phyloP scores from a whole-genome alignment of 1,140 invertebrate genomes.

The Brachionus rubens region DNA sequence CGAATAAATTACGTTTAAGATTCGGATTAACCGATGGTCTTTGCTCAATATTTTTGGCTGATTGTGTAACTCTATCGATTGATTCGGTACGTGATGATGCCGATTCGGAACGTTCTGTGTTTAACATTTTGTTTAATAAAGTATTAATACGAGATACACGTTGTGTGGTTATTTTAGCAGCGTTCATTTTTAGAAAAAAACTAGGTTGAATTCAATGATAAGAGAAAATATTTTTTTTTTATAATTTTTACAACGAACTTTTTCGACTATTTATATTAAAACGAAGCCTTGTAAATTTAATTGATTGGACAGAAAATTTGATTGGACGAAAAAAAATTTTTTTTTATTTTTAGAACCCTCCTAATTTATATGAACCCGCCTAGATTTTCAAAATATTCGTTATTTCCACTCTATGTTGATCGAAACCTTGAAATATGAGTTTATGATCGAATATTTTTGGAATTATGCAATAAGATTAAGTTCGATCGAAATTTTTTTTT shows the following conservation, averaged over 20 bases:
- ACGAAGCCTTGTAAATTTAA: too few relatives aligned
- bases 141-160: conserved; percentile 14
- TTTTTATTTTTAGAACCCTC: too few relatives aligned
- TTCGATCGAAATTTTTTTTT: too few relatives aligned
- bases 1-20: conserved; percentile 35
- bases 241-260: background rate
- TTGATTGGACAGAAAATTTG: too few relatives aligned
- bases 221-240: too few relatives aligned
- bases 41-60: background rate
- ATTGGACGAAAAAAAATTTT: too few relatives aligned
- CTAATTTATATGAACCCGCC: too few relatives aligned
- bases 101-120: background rate
- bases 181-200: background rate
- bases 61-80: background rate
- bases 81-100: background rate
- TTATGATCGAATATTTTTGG: background rate
- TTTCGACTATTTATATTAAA: conserved; percentile 16
- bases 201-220: too few relatives aligned
- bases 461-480: conserved; percentile 3
- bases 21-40: background rate
- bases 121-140: conserved; percentile 9
- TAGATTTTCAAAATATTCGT: background rate
- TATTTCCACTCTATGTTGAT: background rate
- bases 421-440: background rate
- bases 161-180: conserved; percentile 26